Base-by-base conservation (phyloP, 2,797 vertebrate species). In the Geotrypetes seraphini region DNA sequence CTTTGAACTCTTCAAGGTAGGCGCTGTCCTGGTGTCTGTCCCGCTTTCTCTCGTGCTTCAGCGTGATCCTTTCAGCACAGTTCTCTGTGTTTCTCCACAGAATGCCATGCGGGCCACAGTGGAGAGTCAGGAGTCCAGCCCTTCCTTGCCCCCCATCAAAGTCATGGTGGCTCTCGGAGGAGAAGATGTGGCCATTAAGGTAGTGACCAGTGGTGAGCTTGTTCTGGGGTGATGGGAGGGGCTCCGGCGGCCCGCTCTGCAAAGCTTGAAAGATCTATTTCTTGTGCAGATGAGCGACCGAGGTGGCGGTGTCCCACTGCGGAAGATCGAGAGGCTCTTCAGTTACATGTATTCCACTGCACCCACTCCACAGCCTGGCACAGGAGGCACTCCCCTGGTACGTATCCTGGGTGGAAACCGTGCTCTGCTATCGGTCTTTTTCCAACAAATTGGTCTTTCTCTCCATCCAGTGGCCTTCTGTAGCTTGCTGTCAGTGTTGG, bases 271-370 rank as follows among this genome's bases (percentile, higher is more conserved):
- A 21, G 3, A 15, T 19, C 11, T 36, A 25, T 16, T 1, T 10
- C 1, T 50, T 10, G 24, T 19, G 19, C 37, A 97, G 92, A 89
- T 96, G 82, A 93, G 88, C 12, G 93, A 96, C 71, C 75, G 65
- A 42, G 93, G 92, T 0, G 79, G 91, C 3, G 93, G 92, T 0
- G 90, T 96, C 28, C 87, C 93, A 4, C 84, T 90, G 50, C 70
- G 91, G 7, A 88, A 85, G 75, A 92, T 85, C 1, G 91, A 97
- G 33, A 84, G 88, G 3, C 88, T 97, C 29, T 97, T 94, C 79
- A 96, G 92, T 69, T 97, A 97, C 74, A 84, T 96, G 89, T 93
- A 90, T 69, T 92, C 91, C 14, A 97, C 92, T 0, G 92, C 92
- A 2, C 92, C 92, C 3, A 76, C 84, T 4, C 93, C 93, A 0